phyloP scores from a whole-genome alignment of 2,888 invertebrate genomes.

The Plebejus anna region DNA sequence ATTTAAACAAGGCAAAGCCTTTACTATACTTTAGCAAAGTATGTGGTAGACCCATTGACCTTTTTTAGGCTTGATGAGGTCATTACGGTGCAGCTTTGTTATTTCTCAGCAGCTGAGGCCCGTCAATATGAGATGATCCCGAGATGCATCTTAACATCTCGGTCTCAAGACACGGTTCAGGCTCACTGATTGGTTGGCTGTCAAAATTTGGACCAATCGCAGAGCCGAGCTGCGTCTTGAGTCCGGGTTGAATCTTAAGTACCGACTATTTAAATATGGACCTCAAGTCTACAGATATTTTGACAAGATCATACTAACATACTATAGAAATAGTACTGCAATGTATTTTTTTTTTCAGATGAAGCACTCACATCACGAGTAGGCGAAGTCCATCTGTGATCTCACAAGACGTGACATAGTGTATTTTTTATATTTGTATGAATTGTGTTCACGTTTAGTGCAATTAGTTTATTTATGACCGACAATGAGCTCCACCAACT shows the following conservation, averaged over 20 bases:
- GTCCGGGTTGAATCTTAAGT: too few relatives aligned
- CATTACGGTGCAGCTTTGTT: neutral
- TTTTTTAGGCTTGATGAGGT: too few relatives aligned
- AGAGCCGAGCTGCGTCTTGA: too few relatives aligned
- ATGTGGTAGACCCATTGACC: neutral
- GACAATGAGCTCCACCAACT: conserved; percentile 56
- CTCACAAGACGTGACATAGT: conserved; percentile 53
- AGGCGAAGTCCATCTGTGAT: conserved; percentile 59
- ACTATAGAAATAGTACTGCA: neutral
- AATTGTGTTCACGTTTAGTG: conserved; percentile 45
- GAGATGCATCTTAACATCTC: too few relatives aligned
- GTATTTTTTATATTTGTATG: conserved; percentile 47
- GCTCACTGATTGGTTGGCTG: too few relatives aligned
- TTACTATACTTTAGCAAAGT: neutral
- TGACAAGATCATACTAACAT: too few relatives aligned
- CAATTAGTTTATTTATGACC: conserved; percentile 44
- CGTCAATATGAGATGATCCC: too few relatives aligned
- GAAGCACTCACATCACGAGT: conserved; percentile 44
- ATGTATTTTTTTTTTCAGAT: conserved; percentile 51
- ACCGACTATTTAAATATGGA: too few relatives aligned
- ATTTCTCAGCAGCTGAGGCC: too few relatives aligned
- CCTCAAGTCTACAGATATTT: too few relatives aligned
- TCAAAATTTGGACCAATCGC: too few relatives aligned
- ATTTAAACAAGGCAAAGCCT: neutral
- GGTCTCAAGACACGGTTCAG: too few relatives aligned